Percentiles rank a stretch among this genome's conserved stretches.
Evolutionary conservation across 2,113 vertebrate species (phyloP).

Genomic region (Malurus alboscapulatus): DNA sequence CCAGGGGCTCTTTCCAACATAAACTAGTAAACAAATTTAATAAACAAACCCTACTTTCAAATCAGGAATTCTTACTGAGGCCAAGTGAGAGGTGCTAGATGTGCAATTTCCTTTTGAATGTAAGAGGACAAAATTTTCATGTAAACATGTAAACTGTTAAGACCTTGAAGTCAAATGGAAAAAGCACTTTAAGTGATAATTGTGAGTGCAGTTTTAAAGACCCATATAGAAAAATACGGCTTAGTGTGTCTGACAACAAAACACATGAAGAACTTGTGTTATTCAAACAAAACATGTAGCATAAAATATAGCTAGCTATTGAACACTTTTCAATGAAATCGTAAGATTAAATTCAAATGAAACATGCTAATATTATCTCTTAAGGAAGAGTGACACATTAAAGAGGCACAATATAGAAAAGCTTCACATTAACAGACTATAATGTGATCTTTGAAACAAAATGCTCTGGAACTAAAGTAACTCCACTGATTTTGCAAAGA

Average conservation of each 20-base stretch:
- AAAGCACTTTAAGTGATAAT: background rate
- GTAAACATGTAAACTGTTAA: background rate
- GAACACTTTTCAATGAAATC: background rate
- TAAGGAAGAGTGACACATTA: background rate
- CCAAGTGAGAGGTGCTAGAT: background rate
- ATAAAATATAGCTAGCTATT: background rate
- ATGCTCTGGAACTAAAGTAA: background rate
- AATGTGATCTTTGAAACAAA: background rate
- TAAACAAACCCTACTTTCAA: background rate
- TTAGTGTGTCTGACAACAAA: background rate
- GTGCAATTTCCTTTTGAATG: background rate
- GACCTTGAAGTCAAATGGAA: background rate
- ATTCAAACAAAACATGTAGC: background rate
- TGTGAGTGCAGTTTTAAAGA: background rate
- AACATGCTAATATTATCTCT: background rate
- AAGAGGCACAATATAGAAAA: background rate
- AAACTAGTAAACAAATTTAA: background rate
- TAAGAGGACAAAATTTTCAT: background rate
- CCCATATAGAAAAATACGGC: background rate
- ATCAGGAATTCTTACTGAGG: background rate
- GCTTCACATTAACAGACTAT: background rate
- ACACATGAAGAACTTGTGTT: background rate
- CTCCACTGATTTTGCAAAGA: background rate
- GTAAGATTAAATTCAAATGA: background rate
- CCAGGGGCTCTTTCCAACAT: background rate